phyloP scores from a whole-genome alignment of 2,888 invertebrate genomes.

The Zygothrica quintamaculata region DNA sequence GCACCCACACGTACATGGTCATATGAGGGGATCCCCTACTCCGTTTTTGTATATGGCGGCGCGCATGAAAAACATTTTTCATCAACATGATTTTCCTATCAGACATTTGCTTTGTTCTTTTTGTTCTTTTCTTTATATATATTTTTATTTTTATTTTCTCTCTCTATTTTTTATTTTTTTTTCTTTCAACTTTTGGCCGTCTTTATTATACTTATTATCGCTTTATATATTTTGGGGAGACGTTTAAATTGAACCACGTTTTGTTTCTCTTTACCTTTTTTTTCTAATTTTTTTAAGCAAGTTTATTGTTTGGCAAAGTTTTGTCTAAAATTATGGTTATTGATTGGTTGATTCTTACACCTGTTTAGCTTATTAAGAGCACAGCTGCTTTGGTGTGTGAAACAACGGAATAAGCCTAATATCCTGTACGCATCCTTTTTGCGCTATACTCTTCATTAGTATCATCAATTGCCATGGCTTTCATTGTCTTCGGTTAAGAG shows the following conservation, averaged over 20 bases:
- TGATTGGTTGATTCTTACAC: slow-evolving; percentile 54
- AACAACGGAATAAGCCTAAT: not conserved
- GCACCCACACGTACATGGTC: slow-evolving; percentile 21
- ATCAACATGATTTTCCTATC: slow-evolving; percentile 76
- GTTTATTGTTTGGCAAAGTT: slow-evolving; percentile 34
- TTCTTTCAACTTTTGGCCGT: slow-evolving; percentile 69
- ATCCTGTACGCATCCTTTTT: not conserved
- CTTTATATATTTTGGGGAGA: slow-evolving; percentile 59
- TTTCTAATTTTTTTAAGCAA: slow-evolving; percentile 1
- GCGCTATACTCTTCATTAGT: not conserved
- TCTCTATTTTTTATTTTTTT: slow-evolving; percentile 23
- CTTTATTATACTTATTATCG: slow-evolving; percentile 79
- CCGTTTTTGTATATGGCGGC: slow-evolving; percentile 61
- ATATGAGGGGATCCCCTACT: slow-evolving; percentile 6
- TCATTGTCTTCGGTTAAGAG: not conserved
- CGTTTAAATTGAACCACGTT: slow-evolving; percentile 58
- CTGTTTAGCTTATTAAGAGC: slow-evolving; percentile 32
- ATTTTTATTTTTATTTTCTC: slow-evolving; percentile 26
- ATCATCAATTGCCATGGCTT: not conserved
- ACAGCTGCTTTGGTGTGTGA: slow-evolving; percentile 2
- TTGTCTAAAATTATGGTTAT: slow-evolving; percentile 44
- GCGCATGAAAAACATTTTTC: slow-evolving; percentile 77
- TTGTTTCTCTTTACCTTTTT: not conserved
- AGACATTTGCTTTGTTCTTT: slow-evolving; percentile 68
- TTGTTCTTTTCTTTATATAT: slow-evolving; percentile 25